Base-by-base conservation (phyloP, 2,113 vertebrate species). In the Mastomys coucha region DNA sequence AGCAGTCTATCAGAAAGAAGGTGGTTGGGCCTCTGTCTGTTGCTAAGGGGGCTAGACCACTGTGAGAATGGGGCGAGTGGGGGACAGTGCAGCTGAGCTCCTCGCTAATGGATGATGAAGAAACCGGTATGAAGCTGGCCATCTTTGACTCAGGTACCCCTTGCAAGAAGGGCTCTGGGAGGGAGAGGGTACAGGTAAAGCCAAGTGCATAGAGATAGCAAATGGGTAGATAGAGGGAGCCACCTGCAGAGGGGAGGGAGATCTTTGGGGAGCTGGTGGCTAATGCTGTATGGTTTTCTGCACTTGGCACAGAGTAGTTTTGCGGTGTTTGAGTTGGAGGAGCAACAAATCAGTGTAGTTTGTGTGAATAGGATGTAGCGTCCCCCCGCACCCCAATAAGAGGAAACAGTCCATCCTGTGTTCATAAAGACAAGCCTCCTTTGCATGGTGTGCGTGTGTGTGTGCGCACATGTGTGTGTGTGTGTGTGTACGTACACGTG, bases 371-470 rank as follows among this genome's bases (percentile, higher is more conserved):
- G 45, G 45, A 39, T n/a, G n/a, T 10, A 51, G 14, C 19, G 5
- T n/a, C 73, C 24, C 84, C 36, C 51, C 51, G n/a, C 93, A 3
- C 45, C 45, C 45, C 45, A 45, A 56, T 80, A 16, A 75, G 92
- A 85, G 75, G 22, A 88, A 69, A 63, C 20, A n/a, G 1, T 19
- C 8, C 39, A 28, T 12, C 70, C 53, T 85, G 1, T 75, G 58
- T 88, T 95, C 76, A 77, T 39, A 85, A 87, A 94, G 92, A 75
- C 63, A 96, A 88, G 67, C 53, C 36, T 39, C 19, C 86, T 94
- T 24, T 51, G 49, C 28, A 26, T 17, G 5, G n/a, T n/a, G n/a
- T n/a, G n/a, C 3, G 6, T 56, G 28, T 39, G 78, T 81, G 78
- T 80, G 9, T 56, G 51, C 17, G 36, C 13, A 7, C 14, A 39